phyloP scores from a whole-genome alignment of 2,797 vertebrate genomes.

The Taenioides sp. region DNA sequence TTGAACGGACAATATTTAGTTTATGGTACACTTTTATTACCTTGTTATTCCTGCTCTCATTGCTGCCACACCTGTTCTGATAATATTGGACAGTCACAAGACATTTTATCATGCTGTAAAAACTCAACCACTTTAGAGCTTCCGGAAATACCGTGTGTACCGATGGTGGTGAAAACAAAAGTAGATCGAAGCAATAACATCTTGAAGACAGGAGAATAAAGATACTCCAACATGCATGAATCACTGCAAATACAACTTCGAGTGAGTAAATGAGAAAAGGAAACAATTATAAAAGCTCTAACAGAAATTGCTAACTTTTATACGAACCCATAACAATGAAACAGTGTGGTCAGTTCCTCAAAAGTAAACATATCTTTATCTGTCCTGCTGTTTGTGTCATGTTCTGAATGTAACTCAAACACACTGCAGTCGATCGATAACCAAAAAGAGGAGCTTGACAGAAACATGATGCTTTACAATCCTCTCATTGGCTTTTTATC shows the following conservation, averaged over 20 bases:
- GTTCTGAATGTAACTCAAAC: conserved; percentile 17
- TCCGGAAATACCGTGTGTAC: neutral
- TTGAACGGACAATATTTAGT: neutral
- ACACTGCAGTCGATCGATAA: conserved; percentile 5
- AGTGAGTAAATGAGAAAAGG: no score
- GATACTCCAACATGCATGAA: no score
- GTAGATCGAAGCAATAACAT: no score
- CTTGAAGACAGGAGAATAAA: no score
- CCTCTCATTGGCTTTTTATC: conserved; percentile 23
- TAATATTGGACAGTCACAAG: neutral
- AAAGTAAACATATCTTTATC: neutral
- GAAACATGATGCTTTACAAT: conserved; percentile 33
- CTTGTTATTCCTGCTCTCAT: neutral
- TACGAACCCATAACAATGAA: neutral
- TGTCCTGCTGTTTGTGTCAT: conserved; percentile 1
- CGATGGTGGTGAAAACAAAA: no score
- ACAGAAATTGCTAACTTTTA: no score
- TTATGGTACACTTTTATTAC: neutral
- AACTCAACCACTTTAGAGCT: neutral
- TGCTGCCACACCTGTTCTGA: neutral
- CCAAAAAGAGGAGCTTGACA: conserved; percentile 20
- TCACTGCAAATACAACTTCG: no score
- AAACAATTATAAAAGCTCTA: no score
- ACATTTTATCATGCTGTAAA: neutral
- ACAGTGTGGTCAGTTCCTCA: neutral